Evolutionary conservation across 2,888 invertebrate genomes (phyloP).

Genomic region (Ophion costatus): DNA sequence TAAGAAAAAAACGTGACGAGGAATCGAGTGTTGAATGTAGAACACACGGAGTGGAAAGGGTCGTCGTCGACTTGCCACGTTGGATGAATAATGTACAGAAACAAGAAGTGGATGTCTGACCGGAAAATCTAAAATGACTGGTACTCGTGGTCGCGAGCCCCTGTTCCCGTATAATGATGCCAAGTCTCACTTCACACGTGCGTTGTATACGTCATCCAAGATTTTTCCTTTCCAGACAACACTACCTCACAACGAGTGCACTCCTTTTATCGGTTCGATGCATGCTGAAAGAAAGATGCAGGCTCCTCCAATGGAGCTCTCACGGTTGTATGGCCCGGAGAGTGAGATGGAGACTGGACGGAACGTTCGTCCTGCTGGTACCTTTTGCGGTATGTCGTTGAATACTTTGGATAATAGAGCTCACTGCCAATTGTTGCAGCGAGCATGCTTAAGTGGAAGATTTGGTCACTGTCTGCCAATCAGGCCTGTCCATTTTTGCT

Average conservation of each 20-base stretch:
- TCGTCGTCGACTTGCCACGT: constrained; percentile 22
- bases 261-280: constrained; percentile 49
- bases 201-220: constrained; percentile 53
- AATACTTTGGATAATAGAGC: background rate
- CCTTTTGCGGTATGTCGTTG: background rate
- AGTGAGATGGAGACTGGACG: background rate
- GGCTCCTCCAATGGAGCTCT: constrained; percentile 30
- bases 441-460: background rate
- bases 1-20: constrained; percentile 42
- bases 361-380: background rate
- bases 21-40: constrained; percentile 36
- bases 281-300: constrained; percentile 23
- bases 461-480: background rate
- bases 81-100: constrained; percentile 48
- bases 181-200: constrained; percentile 43
- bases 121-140: constrained; percentile 37
- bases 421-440: background rate
- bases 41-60: constrained; percentile 6
- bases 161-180: constrained; percentile 21
- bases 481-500: background rate
- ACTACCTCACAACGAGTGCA: constrained; percentile 34
- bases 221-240: constrained; percentile 17
- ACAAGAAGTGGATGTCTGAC: constrained; percentile 37
- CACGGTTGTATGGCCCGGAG: background rate
- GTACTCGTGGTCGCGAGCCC: constrained; percentile 37